Evolutionary conservation across 2,797 vertebrate genomes (phyloP).

Genomic region (Neomorphus geoffroyi): DNA sequence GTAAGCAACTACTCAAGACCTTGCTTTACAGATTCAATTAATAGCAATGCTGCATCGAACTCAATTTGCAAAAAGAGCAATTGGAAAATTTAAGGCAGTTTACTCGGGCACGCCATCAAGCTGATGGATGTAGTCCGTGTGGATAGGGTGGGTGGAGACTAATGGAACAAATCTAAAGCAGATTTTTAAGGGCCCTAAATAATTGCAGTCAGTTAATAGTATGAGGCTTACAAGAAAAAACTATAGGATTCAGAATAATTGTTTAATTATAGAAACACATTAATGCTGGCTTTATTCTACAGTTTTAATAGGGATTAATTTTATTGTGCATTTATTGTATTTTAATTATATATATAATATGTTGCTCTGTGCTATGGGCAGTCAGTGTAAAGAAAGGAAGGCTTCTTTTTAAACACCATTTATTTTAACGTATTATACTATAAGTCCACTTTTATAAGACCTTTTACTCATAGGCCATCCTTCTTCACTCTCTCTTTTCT

Average conservation of each 20-base stretch:
- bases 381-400: conserved; percentile 19
- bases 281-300: conserved; percentile 12
- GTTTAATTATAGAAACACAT: conserved; percentile 51
- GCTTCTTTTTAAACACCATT: conserved; percentile 7
- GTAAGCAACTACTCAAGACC: neutral
- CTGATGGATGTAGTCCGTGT: conserved; percentile 66
- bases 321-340: conserved; percentile 26
- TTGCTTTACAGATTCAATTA: conserved; percentile 59
- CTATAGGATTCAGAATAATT: neutral
- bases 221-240: neutral
- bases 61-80: conserved; percentile 71
- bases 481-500: conserved; percentile 58
- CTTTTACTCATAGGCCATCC: conserved; percentile 53
- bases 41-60: conserved; percentile 71
- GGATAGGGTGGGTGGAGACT: neutral
- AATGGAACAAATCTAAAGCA: conserved; percentile 60
- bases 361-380: neutral
- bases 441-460: neutral
- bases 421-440: conserved; percentile 30
- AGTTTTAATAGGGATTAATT: conserved; percentile 33
- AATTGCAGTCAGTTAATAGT: conserved; percentile 15
- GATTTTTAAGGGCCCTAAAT: conserved; percentile 42
- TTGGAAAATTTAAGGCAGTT: conserved; percentile 71
- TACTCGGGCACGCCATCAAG: conserved; percentile 70
- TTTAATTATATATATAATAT: conserved; percentile 28